A percentile compares a stretch with the other conserved stretches of the same genome.
phyloP scores from a whole-genome alignment of 1,140 invertebrate species.

The Nasonia longicornis region DNA sequence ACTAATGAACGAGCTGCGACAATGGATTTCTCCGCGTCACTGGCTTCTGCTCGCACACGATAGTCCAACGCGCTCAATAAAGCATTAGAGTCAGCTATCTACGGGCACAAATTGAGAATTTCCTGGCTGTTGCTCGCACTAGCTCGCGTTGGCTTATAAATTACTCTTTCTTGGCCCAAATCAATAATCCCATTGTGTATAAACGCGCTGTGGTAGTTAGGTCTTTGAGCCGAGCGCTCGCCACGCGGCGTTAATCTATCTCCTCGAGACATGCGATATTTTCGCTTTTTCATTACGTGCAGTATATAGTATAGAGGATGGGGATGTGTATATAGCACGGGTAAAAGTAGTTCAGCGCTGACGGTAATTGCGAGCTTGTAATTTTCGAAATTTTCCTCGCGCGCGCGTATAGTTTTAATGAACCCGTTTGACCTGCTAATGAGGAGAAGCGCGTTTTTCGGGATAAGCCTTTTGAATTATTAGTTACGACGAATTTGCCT shows the following conservation, averaged over 20 bases:
- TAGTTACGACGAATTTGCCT: neutral
- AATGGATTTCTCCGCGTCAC: neutral
- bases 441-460: neutral
- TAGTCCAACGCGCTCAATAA: conserved; percentile 10
- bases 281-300: neutral
- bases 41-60: neutral
- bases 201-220: neutral
- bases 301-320: neutral
- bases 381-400: neutral
- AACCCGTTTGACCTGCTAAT: neutral
- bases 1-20: neutral
- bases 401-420: neutral
- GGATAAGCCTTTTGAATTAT: neutral
- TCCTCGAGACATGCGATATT: neutral
- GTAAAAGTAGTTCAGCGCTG: neutral
- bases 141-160: neutral
- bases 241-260: neutral
- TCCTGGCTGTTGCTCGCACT: neutral
- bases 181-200: conserved; percentile 3
- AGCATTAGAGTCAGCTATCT: conserved; percentile 4
- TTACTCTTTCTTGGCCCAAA: neutral
- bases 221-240: neutral
- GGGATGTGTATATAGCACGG: neutral
- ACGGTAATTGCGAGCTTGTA: neutral
- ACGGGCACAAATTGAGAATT: conserved; percentile 19